A percentile compares a stretch with the other conserved stretches of the same genome.
Conservation (phyloP, 1,140 invertebrate species). For the Lepidurus packardi region DNA sequence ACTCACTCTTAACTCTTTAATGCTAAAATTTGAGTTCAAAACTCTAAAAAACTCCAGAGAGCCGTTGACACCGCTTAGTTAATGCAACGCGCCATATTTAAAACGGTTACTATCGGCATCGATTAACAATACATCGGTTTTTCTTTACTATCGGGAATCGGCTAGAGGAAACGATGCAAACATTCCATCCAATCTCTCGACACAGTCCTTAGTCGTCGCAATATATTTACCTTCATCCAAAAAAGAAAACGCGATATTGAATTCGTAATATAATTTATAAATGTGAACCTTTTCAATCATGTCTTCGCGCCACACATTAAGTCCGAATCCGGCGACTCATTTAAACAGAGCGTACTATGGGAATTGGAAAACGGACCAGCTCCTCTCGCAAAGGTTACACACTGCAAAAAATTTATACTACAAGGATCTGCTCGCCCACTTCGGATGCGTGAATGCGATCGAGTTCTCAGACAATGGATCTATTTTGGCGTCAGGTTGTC, state of each 20-base stretch:
- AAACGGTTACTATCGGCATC: neutral
- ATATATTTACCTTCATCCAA: neutral
- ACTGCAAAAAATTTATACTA: conserved; percentile 60
- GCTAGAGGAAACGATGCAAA: neutral
- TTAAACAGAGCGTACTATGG: neutral
- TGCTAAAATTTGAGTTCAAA: neutral
- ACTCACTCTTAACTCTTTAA: neutral
- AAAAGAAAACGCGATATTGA: neutral
- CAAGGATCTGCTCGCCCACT: conserved; percentile 80
- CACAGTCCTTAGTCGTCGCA: neutral
- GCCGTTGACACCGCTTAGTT: neutral
- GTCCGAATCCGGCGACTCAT: neutral
- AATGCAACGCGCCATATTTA: neutral
- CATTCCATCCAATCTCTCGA: neutral
- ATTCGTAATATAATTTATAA: too few species aligned
- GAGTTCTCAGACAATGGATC: conserved; percentile 86
- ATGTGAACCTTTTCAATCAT: neutral
- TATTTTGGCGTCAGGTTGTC: conserved; percentile 75
- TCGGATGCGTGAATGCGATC: conserved; percentile 92
- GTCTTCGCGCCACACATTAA: neutral
- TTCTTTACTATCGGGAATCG: too few species aligned
- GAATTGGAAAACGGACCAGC: neutral
- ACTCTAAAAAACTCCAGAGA: neutral
- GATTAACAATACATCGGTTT: neutral
- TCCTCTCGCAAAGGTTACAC: neutral